Evolutionary conservation across 2,888 invertebrate genomes (phyloP).

Genomic region (Endomychus coccineus): DNA sequence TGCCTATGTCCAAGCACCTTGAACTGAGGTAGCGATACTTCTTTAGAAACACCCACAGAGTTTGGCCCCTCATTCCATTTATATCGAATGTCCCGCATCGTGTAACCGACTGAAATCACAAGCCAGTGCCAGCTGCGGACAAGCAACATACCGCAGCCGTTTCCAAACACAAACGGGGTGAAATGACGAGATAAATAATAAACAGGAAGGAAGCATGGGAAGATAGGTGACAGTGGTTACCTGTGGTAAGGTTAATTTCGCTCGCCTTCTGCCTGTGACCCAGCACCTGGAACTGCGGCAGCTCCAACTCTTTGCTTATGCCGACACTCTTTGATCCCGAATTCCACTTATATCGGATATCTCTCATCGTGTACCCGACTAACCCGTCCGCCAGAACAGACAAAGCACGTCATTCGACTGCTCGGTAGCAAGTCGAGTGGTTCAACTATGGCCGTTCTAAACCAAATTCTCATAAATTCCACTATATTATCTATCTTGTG

Average conservation of each 20-base stretch:
- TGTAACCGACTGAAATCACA: constrained; percentile 85
- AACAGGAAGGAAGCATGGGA: constrained; percentile 45
- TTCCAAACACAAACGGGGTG: constrained; percentile 8
- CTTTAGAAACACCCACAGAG: constrained; percentile 92
- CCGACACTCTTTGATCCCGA: constrained; percentile 88
- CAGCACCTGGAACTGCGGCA: constrained; percentile 94
- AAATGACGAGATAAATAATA: constrained; percentile 32
- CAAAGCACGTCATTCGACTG: constrained; percentile 44
- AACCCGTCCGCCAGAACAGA: constrained; percentile 45
- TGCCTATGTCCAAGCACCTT: constrained; percentile 95
- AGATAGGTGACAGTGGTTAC: constrained; percentile 65
- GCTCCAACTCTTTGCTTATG: constrained; percentile 91
- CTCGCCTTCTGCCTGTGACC: constrained; percentile 92
- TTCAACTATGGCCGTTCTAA: no score
- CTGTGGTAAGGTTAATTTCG: constrained; percentile 92
- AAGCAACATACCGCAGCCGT: constrained; percentile 30
- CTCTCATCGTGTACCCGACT: constrained; percentile 98
- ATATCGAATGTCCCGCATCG: constrained; percentile 96
- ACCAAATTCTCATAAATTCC: no score
- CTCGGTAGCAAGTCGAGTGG: no score
- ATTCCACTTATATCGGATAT: constrained; percentile 96
- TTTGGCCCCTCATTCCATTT: constrained; percentile 94
- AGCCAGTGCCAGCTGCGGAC: constrained; percentile 39
- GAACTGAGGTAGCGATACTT: constrained; percentile 96
- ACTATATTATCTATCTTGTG: no score